These are phyloP conservation scores for Charadrius vociferus DNA, from an alignment of 2,113 vertebrate genomes.

Conservation along the genomic window DNA sequence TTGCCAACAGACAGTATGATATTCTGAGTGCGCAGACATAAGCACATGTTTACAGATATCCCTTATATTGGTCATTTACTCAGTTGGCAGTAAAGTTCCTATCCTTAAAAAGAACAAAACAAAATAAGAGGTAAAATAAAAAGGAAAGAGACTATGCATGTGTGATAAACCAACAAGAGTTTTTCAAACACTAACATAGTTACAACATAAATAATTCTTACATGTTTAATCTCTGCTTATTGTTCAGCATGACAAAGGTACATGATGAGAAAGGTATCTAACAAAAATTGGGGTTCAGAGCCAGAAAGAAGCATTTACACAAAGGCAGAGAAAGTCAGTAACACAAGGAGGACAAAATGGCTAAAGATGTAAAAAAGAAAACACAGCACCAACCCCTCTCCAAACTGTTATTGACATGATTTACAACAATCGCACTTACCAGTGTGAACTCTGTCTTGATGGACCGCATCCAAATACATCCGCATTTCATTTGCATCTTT, in stretches of 20 bases:
- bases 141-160: neutral
- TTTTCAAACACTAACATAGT: neutral
- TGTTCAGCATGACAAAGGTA: neutral
- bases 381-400: neutral
- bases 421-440: slow-evolving; percentile 72
- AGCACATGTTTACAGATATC: neutral
- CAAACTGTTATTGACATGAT: neutral
- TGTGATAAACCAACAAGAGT: neutral
- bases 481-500: slow-evolving; percentile 86
- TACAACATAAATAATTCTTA: neutral
- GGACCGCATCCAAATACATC: slow-evolving; percentile 89
- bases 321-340: neutral
- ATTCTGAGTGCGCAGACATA: neutral
- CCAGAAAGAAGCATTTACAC: neutral
- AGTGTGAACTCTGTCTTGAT: slow-evolving; percentile 80
- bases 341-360: neutral
- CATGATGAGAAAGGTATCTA: neutral
- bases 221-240: neutral
- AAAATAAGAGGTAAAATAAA: neutral
- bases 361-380: neutral
- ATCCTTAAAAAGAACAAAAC: neutral
- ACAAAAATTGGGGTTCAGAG: neutral
- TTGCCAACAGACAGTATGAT: neutral
- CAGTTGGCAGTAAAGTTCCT: neutral
- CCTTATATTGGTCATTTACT: neutral